Conservation (phyloP, 2,797 vertebrate genomes). For the Buphagus erythrorhynchus region DNA sequence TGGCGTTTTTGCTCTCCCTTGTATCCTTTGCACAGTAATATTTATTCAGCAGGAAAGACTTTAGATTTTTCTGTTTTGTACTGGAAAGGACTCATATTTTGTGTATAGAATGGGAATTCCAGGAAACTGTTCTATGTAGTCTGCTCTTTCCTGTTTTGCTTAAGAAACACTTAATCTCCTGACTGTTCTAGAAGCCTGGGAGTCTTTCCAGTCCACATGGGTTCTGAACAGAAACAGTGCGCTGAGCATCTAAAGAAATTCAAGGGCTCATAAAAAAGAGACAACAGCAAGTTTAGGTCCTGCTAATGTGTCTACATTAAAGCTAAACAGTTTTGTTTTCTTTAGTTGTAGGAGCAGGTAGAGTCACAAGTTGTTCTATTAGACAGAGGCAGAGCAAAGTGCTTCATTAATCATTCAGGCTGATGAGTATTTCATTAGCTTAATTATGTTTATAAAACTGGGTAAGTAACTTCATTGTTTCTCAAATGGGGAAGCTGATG, state of each 20-base stretch:
- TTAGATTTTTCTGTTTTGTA: neutral
- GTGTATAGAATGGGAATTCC: neutral
- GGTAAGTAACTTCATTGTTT: neutral
- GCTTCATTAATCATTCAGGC: neutral
- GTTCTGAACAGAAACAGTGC: neutral
- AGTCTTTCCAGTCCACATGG: neutral
- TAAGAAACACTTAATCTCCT: neutral
- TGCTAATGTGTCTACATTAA: neutral
- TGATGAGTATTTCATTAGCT: neutral
- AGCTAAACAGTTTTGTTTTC: neutral
- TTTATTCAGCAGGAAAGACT: neutral
- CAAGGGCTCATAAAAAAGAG: neutral
- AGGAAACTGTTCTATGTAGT: neutral
- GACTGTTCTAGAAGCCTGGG: neutral
- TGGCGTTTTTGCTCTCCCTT: neutral
- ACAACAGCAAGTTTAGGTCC: neutral
- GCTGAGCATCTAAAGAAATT: neutral
- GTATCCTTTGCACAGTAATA: neutral
- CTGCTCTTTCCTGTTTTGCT: neutral
- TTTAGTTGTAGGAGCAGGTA: neutral
- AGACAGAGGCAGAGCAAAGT: neutral
- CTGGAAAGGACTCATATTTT: neutral
- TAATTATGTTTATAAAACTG: neutral
- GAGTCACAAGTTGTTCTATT: neutral
- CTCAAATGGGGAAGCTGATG: neutral